Evolutionary conservation across 2,113 vertebrate genomes (phyloP).

Genomic region (Vicugna pacos): DNA sequence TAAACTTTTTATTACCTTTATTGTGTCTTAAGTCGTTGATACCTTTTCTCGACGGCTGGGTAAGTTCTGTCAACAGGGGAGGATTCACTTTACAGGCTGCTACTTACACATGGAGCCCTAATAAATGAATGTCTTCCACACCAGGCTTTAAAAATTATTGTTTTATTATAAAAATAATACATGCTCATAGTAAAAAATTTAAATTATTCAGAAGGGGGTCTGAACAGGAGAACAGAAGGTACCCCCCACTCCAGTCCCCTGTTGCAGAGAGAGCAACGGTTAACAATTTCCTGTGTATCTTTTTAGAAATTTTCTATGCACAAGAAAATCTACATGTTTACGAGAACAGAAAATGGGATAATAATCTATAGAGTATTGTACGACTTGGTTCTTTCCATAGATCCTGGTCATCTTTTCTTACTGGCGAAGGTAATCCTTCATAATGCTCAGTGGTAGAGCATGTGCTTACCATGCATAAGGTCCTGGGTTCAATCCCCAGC

Average conservation of each 20-base stretch:
- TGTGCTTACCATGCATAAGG: no score
- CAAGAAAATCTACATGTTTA: background rate
- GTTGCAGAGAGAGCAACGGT: background rate
- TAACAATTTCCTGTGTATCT: background rate
- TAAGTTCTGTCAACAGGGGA: background rate
- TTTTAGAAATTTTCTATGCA: background rate
- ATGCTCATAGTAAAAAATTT: background rate
- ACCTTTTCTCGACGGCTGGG: background rate
- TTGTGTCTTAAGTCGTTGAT: conserved; percentile 23
- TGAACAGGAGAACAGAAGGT: background rate
- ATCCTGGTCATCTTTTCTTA: background rate
- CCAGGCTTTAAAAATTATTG: background rate
- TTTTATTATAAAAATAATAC: conserved; percentile 32
- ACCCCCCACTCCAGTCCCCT: background rate
- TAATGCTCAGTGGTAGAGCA: background rate
- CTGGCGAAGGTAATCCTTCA: background rate
- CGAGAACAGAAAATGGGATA: background rate
- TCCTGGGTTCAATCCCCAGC: no score
- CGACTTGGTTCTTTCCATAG: background rate
- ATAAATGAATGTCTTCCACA: conserved; percentile 9
- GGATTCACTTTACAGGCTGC: background rate
- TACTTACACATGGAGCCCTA: background rate
- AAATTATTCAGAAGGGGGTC: background rate
- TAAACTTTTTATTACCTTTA: conserved; percentile 17
- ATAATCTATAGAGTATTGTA: background rate